phyloP scores from a whole-genome alignment of 2,113 vertebrate genomes.

The Nettapus auritus region DNA sequence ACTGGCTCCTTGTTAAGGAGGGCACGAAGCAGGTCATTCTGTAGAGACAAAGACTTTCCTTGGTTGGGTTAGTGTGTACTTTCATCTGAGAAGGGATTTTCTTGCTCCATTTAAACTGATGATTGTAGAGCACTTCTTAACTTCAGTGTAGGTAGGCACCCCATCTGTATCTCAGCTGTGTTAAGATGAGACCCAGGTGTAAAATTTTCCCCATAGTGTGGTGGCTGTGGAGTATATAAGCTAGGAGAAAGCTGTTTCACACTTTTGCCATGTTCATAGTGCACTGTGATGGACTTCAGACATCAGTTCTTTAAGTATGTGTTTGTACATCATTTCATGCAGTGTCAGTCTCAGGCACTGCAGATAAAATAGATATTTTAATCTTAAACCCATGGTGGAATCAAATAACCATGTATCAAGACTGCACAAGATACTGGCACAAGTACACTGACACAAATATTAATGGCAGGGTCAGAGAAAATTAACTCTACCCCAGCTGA shows the following conservation, averaged over 20 bases:
- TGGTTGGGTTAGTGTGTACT: accelerated
- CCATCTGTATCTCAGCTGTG: background rate
- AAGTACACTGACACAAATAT: background rate
- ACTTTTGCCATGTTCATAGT: background rate
- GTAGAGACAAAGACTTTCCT: background rate
- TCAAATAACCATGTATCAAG: background rate
- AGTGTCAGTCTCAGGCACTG: background rate
- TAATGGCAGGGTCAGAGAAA: background rate
- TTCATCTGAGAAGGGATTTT: background rate
- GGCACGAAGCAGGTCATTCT: accelerated
- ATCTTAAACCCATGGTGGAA: background rate
- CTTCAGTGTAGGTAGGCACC: background rate
- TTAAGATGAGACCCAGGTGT: background rate
- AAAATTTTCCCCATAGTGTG: background rate
- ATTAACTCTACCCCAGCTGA: background rate
- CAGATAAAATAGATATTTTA: background rate
- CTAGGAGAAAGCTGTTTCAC: background rate
- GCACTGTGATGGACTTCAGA: background rate
- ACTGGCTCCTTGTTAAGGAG: background rate
- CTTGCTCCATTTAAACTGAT: background rate
- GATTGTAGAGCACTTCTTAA: background rate
- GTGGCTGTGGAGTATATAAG: background rate
- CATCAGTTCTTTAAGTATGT: background rate
- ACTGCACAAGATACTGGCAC: background rate
- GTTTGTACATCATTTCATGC: background rate